Conservation (phyloP, 2,888 invertebrate genomes). For the Pachliopta kotzebuea region DNA sequence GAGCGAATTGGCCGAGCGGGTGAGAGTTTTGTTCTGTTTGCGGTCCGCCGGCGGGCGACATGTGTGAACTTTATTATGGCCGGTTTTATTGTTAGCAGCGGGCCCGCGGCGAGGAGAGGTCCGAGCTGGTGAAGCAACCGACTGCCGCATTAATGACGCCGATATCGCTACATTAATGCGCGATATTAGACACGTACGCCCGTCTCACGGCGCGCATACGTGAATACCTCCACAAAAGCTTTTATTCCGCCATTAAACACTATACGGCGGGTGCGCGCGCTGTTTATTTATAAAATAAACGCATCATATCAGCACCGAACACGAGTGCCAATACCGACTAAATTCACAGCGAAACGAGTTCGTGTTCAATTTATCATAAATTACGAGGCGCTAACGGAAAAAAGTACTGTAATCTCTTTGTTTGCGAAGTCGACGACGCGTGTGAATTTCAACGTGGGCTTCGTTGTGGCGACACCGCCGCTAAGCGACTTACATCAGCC, state of each 20-base stretch:
- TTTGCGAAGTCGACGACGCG: constrained; percentile 55
- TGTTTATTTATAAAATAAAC: constrained; percentile 5
- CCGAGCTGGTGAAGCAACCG: constrained; percentile 30
- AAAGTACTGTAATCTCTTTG: constrained; percentile 42
- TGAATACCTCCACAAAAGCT: constrained; percentile 6
- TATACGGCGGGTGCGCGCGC: not conserved
- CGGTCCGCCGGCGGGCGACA: constrained; percentile 52
- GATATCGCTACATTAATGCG: constrained; percentile 38
- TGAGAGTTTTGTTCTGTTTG: constrained; percentile 63
- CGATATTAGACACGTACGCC: constrained; percentile 31
- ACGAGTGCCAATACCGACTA: constrained; percentile 54
- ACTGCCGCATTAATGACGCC: constrained; percentile 44
- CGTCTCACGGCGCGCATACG: not conserved
- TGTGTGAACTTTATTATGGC: constrained; percentile 69
- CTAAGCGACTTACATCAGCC: constrained; percentile 48
- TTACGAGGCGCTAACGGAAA: constrained; percentile 49
- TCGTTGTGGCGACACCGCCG: constrained; percentile 42
- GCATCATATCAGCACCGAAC: constrained; percentile 31
- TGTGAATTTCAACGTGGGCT: constrained; percentile 53
- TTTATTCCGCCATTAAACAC: constrained; percentile 12
- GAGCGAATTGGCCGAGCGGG: constrained; percentile 50
- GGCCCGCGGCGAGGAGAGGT: constrained; percentile 33
- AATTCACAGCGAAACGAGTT: constrained; percentile 54
- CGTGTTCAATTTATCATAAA: constrained; percentile 51
- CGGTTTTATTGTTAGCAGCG: constrained; percentile 55